Percentiles rank a stretch among this genome's conserved stretches.
Conservation (phyloP, 2,888 invertebrate genomes). For the Amphiduros pacificus region DNA sequence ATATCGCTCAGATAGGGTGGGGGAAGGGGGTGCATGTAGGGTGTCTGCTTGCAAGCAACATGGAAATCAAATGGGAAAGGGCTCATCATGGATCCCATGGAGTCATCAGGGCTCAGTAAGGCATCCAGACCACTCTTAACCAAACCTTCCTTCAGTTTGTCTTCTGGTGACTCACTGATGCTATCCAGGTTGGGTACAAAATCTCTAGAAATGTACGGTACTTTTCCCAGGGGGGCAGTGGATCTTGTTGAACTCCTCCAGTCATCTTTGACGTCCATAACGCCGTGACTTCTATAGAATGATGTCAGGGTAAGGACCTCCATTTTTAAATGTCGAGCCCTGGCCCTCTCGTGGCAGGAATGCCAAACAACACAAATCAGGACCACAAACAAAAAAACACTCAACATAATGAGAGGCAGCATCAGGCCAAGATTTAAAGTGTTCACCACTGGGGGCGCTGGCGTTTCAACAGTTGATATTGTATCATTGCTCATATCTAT, state of each 20-base stretch:
- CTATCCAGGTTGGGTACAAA: constrained; percentile 9
- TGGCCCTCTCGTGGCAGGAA: background rate
- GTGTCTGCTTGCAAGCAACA: no score
- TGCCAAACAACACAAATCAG: constrained; percentile 12
- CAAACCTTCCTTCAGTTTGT: no score
- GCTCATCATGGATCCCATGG: no score
- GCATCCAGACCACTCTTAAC: background rate
- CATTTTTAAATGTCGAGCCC: background rate
- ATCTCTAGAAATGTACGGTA: background rate
- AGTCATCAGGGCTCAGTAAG: background rate
- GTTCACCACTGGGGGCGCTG: background rate
- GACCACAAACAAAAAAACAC: background rate
- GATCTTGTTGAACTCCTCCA: constrained; percentile 6
- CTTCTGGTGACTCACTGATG: constrained; percentile 21
- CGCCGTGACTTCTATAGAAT: background rate
- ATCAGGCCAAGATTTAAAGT: constrained; percentile 1
- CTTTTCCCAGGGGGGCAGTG: constrained; percentile 1
- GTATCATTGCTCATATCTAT: background rate
- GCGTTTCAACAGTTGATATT: background rate
- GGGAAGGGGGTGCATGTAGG: background rate
- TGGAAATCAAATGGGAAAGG: no score
- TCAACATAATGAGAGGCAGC: constrained; percentile 2
- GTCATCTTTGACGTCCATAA: no score
- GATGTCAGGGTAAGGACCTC: background rate
- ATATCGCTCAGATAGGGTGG: background rate